Conservation (phyloP, 1,140 invertebrate genomes). For the Nephotettix cincticeps region DNA sequence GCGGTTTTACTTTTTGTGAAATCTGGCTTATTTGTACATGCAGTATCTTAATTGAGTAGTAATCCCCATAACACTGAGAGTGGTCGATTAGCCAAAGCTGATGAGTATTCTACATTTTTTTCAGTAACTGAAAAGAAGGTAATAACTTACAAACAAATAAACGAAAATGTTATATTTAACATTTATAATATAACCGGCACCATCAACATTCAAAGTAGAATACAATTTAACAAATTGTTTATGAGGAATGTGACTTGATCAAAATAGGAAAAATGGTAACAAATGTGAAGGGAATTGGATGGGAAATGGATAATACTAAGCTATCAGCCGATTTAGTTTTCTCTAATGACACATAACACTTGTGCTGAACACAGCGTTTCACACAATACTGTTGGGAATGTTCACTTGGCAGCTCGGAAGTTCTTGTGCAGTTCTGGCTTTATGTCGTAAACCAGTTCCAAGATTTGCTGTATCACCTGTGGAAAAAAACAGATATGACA, state of each 20-base stretch:
- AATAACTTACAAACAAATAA: too few species aligned
- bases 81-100: too few species aligned
- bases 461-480: conserved; percentile 78
- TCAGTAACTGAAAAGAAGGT: too few species aligned
- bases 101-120: too few species aligned
- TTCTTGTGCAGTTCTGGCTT: conserved; percentile 88
- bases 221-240: background rate
- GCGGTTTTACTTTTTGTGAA: too few species aligned
- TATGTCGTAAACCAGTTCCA: conserved; percentile 85
- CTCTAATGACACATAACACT: conserved; percentile 5
- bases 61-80: too few species aligned
- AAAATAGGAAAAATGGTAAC: conserved; percentile 6
- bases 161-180: conserved; percentile 12
- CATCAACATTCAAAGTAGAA: conserved; percentile 12
- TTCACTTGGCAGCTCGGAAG: conserved; percentile 46
- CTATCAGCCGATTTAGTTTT: background rate
- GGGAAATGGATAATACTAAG: background rate
- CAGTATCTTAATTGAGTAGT: too few species aligned
- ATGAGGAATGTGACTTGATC: background rate
- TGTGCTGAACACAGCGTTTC: background rate
- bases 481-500: too few species aligned
- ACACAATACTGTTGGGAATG: conserved; percentile 16
- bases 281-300: too few species aligned
- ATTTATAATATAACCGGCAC: conserved; percentile 6
- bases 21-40: too few species aligned